Evolutionary conservation across 37 sponge, comb jelly and placozoan genomes (phyloP).

Genomic region (Amphimedon queenslandica): DNA sequence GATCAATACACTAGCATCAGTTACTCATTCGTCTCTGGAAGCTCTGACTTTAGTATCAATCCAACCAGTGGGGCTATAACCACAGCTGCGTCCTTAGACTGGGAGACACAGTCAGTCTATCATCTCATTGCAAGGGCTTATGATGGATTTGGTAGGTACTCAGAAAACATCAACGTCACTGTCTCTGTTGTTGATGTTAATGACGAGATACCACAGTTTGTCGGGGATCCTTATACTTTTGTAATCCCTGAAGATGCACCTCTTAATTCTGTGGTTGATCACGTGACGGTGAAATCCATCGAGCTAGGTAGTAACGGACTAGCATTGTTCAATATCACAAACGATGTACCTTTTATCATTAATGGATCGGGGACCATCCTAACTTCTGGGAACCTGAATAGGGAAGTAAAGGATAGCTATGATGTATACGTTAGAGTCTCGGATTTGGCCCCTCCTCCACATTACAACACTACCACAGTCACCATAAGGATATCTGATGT

Average conservation of each 20-base stretch:
- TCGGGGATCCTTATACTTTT: slow-evolving; percentile 20
- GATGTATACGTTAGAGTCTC: slow-evolving; percentile 1
- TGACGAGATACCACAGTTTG: slow-evolving; percentile 63
- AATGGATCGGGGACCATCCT: slow-evolving; percentile 46
- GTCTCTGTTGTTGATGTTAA: slow-evolving; percentile 60
- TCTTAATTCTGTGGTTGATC: slow-evolving; percentile 3
- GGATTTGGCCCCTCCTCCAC: slow-evolving; percentile 24
- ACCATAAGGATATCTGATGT: slow-evolving; percentile 26
- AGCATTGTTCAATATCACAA: slow-evolving; percentile 16
- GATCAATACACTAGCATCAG: slow-evolving; percentile 2
- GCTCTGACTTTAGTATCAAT: slow-evolving; percentile 23
- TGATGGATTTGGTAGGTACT: slow-evolving; percentile 25
- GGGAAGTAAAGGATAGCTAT: slow-evolving; percentile 17
- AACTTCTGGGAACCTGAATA: slow-evolving; percentile 19
- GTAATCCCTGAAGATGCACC: slow-evolving; percentile 12
- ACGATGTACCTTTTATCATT: slow-evolving; percentile 22
- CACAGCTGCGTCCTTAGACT: slow-evolving; percentile 35
- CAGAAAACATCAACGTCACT: not conserved
- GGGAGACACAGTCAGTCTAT: slow-evolving; percentile 43
- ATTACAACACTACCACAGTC: slow-evolving; percentile 1
- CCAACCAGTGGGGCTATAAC: slow-evolving; percentile 23
- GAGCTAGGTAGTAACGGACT: slow-evolving; percentile 26
- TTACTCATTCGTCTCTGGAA: slow-evolving; percentile 38
- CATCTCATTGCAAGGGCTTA: slow-evolving; percentile 28
- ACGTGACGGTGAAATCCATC: slow-evolving; percentile 11